Evolutionary conservation across 2,888 invertebrate genomes (phyloP).

Genomic region (Caenorhabditis sinica): DNA sequence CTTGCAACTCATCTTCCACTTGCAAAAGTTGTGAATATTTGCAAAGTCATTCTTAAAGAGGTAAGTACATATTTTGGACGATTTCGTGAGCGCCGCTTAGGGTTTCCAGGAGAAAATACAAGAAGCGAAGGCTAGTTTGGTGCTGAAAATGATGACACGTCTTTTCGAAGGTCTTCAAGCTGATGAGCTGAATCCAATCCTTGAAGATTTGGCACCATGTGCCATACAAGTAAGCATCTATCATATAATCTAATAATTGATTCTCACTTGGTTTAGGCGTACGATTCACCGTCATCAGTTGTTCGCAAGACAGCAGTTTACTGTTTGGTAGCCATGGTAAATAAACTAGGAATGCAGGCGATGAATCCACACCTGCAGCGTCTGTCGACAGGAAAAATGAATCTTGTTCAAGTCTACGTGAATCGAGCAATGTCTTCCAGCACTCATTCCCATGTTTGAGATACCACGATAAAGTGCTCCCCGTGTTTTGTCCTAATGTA

Average conservation of each 20-base stretch:
- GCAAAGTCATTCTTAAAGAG: slow-evolving; percentile 48
- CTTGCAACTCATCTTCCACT: slow-evolving; percentile 65
- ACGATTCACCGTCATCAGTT: slow-evolving; percentile 50
- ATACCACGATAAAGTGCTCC: background rate
- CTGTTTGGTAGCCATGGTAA: slow-evolving; percentile 66
- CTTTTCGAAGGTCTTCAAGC: slow-evolving; percentile 50
- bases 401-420: slow-evolving; percentile 61
- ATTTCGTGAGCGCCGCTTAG: background rate
- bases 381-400: slow-evolving; percentile 45
- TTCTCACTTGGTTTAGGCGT: slow-evolving; percentile 26
- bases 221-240: slow-evolving; percentile 17
- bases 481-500: background rate
- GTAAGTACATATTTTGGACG: background rate
- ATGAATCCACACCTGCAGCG: slow-evolving; percentile 50
- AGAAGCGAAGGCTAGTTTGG: slow-evolving; percentile 49
- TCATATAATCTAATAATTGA: background rate
- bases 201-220: slow-evolving; percentile 61
- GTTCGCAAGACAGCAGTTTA: slow-evolving; percentile 65
- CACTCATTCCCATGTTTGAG: slow-evolving; percentile 56
- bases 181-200: slow-evolving; percentile 55
- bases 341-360: slow-evolving; percentile 54
- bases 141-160: slow-evolving; percentile 63
- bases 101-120: slow-evolving; percentile 46
- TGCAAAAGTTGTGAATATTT: slow-evolving; percentile 51
- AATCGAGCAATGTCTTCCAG: slow-evolving; percentile 60